phyloP scores from a whole-genome alignment of 2,113 vertebrate genomes.

The Orientallactaga bullata region DNA sequence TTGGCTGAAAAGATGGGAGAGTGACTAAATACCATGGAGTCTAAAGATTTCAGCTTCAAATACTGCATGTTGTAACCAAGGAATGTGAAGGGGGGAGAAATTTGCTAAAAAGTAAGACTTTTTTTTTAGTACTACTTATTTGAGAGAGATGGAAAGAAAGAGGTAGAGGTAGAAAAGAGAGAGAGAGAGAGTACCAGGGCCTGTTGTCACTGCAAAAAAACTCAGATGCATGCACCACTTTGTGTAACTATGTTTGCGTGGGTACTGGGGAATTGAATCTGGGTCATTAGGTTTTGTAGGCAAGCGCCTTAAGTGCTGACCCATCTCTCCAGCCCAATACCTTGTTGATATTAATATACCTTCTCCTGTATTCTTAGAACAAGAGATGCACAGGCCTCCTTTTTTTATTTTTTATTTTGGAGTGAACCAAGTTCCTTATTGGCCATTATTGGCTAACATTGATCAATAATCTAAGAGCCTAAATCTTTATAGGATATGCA shows the following conservation, averaged over 20 bases:
- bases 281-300: too few species aligned
- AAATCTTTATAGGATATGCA: background rate
- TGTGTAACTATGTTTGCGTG: too few species aligned
- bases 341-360: background rate
- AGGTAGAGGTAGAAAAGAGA: too few species aligned
- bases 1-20: background rate
- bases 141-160: too few species aligned
- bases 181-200: too few species aligned
- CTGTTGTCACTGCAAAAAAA: too few species aligned
- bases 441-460: background rate
- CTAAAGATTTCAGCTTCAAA: constrained; percentile 14
- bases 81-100: background rate
- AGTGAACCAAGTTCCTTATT: background rate
- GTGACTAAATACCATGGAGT: background rate
- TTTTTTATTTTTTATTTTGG: background rate
- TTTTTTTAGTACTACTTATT: too few species aligned
- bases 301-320: too few species aligned
- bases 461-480: background rate
- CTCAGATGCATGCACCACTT: too few species aligned
- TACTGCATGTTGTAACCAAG: background rate
- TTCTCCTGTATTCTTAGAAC: background rate
- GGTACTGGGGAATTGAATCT: too few species aligned
- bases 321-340: too few species aligned
- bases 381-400: background rate
- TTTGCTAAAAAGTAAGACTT: background rate